Conservation (phyloP, 2,113 vertebrate genomes). For the Heliornis fulica region DNA sequence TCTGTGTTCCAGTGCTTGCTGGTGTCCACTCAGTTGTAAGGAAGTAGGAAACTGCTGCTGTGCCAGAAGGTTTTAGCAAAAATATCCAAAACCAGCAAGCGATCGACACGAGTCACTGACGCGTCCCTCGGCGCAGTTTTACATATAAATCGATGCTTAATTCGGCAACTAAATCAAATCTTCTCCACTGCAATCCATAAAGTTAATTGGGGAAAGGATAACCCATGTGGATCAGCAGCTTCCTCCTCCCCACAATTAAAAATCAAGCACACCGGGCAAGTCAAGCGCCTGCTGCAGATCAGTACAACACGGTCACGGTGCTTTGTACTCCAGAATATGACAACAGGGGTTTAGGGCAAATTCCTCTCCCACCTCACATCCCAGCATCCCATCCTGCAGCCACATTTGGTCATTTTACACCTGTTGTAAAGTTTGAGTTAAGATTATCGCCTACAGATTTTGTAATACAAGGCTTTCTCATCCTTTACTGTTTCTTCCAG, state of each 20-base stretch:
- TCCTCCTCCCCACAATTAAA: neutral
- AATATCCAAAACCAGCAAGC: conserved; percentile 45
- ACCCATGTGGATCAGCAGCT: neutral
- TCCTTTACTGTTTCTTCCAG: neutral
- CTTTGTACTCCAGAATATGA: neutral
- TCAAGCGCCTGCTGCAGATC: neutral
- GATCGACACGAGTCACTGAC: neutral
- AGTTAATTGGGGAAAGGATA: neutral
- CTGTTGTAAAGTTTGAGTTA: neutral
- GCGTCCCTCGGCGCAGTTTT: neutral
- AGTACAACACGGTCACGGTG: neutral
- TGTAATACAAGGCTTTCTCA: neutral
- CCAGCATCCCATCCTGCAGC: neutral
- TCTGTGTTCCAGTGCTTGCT: neutral
- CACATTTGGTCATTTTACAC: neutral
- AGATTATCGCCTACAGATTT: neutral
- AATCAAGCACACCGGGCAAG: neutral
- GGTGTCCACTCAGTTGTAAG: neutral
- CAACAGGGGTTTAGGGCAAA: neutral
- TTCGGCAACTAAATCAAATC: conserved; percentile 14
- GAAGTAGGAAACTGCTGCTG: neutral
- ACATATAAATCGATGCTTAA: conserved; percentile 20
- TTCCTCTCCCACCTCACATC: neutral
- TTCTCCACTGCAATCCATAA: neutral
- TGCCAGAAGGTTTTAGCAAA: conserved; percentile 38